Base-by-base conservation (phyloP, 2,888 invertebrate species). In the Agrotis ipsilon region DNA sequence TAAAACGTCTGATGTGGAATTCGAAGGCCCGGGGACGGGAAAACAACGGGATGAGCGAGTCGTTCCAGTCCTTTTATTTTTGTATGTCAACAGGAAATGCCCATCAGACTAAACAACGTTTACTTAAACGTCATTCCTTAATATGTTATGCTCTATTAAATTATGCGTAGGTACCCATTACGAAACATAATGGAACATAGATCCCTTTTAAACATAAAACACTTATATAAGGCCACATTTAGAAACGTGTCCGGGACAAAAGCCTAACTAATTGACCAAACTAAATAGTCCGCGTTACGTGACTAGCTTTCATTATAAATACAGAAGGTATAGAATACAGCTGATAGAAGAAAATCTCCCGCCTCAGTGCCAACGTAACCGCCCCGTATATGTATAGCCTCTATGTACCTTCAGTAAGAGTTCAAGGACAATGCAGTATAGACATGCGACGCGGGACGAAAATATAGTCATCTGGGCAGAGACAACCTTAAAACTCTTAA, bases 381-480 rank as follows among this genome's bases (percentile, higher is more conserved):
- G 39, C 45, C 57, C 32, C 46, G 54, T 43, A 63, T 27, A 7
- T 62, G 61, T 18, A 24, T 59, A 27, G 58, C 18, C 24, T 59
- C 27, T 65, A 45, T 55, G 43, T 72, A 71, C 64, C 67, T 63
- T 59, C 62, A 62, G 68, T 68, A 51, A 58, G 68, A 82, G 81
- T 79, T 79, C 84, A 84, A 84, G 84, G 84, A 27, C 74, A 77
- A 68, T 84, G 84, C 83, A 83, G 83, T 75, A 78, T 71, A 74
- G 52, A 70, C 52, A 73, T 82, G 78, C 83, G 84, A 83, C 80
- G 72, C 18, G n/a, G 13, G 43, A 46, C n/a, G 7, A 63, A 66
- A 43, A 62, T 63, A 9, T 18, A 49, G 54, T 58, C 43, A 55
- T 46, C 62, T 68, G 5, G 11, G 18, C 21, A 48, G 61, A 69